Evolutionary conservation across 2,113 vertebrate genomes (phyloP).

Genomic region (Galbula dea): DNA sequence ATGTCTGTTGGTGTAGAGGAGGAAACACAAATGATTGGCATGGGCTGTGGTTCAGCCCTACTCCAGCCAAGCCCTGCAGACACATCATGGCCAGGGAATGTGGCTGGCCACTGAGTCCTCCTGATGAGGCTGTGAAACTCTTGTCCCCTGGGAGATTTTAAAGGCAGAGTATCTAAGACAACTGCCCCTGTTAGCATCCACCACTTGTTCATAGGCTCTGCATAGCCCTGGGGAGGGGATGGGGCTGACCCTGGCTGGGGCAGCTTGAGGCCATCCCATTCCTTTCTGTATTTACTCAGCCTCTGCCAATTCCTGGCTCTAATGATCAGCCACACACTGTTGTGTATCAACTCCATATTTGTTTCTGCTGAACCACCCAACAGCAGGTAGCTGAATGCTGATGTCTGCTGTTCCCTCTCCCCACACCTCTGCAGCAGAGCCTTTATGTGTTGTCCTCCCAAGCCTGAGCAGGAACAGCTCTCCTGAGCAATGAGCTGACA

Average conservation of each 20-base stretch:
- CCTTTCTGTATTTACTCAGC: not conserved
- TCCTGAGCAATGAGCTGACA: not conserved
- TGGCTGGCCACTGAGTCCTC: not conserved
- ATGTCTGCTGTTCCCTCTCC: not conserved
- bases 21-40: too few species aligned
- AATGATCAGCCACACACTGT: accelerated
- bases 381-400: not conserved
- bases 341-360: not conserved
- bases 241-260: not conserved
- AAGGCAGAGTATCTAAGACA: not conserved
- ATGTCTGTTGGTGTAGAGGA: not conserved
- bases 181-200: not conserved
- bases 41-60: not conserved
- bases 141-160: not conserved
- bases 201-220: not conserved
- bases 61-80: not conserved
- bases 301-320: not conserved
- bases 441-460: not conserved
- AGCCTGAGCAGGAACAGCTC: not conserved
- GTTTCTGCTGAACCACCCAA: not conserved
- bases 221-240: not conserved
- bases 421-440: accelerated
- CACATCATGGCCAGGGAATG: not conserved
- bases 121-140: not conserved
- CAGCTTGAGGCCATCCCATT: not conserved